Evolutionary conservation across 2,113 vertebrate species (phyloP).

Genomic region (Nicator chloris): DNA sequence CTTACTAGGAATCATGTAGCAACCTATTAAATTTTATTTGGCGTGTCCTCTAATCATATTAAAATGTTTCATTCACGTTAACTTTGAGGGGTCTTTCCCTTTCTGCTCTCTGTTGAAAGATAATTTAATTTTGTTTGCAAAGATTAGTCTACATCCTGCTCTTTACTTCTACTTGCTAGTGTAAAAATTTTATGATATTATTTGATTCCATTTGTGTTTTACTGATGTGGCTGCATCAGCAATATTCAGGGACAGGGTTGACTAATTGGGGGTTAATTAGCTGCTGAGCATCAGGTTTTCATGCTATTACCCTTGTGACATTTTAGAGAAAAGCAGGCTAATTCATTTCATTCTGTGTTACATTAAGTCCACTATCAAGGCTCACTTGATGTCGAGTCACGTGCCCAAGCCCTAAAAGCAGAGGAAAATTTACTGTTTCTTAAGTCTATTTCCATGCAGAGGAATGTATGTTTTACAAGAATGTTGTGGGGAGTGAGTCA

Average conservation of each 20-base stretch:
- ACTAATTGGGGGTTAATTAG: slow-evolving; percentile 53
- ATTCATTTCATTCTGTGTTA: not conserved
- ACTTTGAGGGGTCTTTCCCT: slow-evolving; percentile 37
- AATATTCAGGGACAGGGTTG: not conserved
- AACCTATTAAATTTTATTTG: slow-evolving; percentile 63
- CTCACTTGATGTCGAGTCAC: not conserved
- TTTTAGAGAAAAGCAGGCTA: not conserved
- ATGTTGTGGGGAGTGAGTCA: not conserved
- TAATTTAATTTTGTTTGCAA: slow-evolving; percentile 54
- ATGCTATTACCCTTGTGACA: slow-evolving; percentile 27
- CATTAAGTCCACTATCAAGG: not conserved
- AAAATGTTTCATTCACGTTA: slow-evolving; percentile 48
- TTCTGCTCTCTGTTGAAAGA: slow-evolving; percentile 25
- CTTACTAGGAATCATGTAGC: slow-evolving; percentile 31
- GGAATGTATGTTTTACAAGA: not conserved
- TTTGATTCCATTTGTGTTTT: slow-evolving; percentile 21
- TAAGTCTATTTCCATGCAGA: not conserved
- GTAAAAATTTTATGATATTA: not conserved
- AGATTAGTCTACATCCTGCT: slow-evolving; percentile 8
- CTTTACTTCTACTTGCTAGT: slow-evolving; percentile 11
- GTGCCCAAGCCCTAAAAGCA: not conserved
- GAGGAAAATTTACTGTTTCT: not conserved
- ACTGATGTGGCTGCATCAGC: not conserved
- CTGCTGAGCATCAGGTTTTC: slow-evolving; percentile 20
- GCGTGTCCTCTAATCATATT: slow-evolving; percentile 39